Percentiles rank a stretch among this genome's conserved stretches.
Conservation (phyloP, 2,888 invertebrate species). For the Gari tellinella region DNA sequence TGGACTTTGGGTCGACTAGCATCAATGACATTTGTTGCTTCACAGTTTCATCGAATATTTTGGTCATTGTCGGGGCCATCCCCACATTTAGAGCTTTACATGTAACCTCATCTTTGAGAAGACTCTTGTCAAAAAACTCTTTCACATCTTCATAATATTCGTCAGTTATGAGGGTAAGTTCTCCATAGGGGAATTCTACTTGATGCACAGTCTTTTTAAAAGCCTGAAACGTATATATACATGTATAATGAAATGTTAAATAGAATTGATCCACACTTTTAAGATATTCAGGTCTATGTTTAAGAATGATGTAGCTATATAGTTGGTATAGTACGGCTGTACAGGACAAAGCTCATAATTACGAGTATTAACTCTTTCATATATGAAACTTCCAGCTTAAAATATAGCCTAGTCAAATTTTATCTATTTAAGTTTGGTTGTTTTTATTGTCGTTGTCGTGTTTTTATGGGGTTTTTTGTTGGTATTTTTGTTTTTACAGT, state of each 20-base stretch:
- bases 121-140: slow-evolving; percentile 11
- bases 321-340: too few relatives aligned
- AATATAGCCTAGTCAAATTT: too few relatives aligned
- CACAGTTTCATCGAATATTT: slow-evolving; percentile 9
- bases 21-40: slow-evolving; percentile 25
- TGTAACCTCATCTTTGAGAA: slow-evolving; percentile 22
- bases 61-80: slow-evolving; percentile 2
- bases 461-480: too few relatives aligned
- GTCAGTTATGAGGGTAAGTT: slow-evolving; percentile 14
- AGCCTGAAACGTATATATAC: slow-evolving; percentile 15
- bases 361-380: too few relatives aligned
- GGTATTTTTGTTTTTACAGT: too few relatives aligned
- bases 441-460: too few relatives aligned
- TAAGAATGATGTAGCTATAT: too few relatives aligned
- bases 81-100: slow-evolving; percentile 5
- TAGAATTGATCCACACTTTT: too few relatives aligned
- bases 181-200: slow-evolving; percentile 1
- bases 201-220: slow-evolving; percentile 15
- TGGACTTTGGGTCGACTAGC: slow-evolving; percentile 23
- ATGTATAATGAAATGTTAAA: neutral
- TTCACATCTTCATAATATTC: slow-evolving; percentile 17
- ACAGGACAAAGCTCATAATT: too few relatives aligned
- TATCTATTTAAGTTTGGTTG: too few relatives aligned
- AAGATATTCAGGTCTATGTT: too few relatives aligned
- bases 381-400: too few relatives aligned